Conservation (phyloP, 2,113 vertebrate species). For the rat (Rattus norvegicus) region GRCr8 NC_086019.1:190238501-190239000, state of each 20-base stretch:
- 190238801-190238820: background rate
- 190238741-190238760: background rate
- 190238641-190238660: background rate
- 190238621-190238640: background rate
- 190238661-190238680: background rate
- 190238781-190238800: background rate
- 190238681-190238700: background rate
- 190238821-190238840: background rate
- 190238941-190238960: background rate
- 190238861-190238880: slow-evolving; percentile 64
- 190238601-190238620: background rate
- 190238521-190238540: background rate
- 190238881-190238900: background rate
- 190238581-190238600: background rate
- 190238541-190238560: background rate
- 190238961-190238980: background rate
- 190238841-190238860: background rate
- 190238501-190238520: background rate
- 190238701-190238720: background rate
- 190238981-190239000: background rate
- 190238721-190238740: background rate
- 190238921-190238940: background rate
- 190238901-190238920: background rate
- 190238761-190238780: background rate
- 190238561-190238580: background rate